Conservation (phyloP, 2,113 vertebrate species). For the Lates calcarifer region DNA sequence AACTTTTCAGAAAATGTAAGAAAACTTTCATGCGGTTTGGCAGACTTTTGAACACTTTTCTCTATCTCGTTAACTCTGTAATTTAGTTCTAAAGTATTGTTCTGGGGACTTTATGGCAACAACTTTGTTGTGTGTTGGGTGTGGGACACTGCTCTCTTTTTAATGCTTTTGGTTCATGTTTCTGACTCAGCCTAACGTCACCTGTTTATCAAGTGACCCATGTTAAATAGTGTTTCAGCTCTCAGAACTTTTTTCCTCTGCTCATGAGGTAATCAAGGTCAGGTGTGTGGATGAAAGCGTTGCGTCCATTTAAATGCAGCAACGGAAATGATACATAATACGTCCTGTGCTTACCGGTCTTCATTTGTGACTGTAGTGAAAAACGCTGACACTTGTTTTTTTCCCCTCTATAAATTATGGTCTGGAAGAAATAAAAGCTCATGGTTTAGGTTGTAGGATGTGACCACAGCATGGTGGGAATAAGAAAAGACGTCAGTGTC, state of each 20-base stretch:
- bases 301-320: not conserved
- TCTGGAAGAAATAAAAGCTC: not conserved
- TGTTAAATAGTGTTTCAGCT: conserved; percentile 2
- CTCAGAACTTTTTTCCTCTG: not conserved
- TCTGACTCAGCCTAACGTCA: conserved; percentile 43
- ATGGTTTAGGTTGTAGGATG: not conserved
- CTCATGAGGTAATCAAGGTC: not conserved
- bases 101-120: not conserved
- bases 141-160: conserved; percentile 38
- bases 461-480: not conserved
- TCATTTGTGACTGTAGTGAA: not conserved
- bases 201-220: conserved; percentile 58
- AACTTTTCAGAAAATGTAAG: conserved; percentile 72
- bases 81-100: not conserved
- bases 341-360: not conserved
- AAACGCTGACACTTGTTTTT: not conserved
- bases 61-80: not conserved
- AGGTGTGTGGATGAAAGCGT: conserved; percentile 8
- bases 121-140: conserved; percentile 24
- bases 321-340: conserved; percentile 29
- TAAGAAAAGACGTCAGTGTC: conserved; percentile 43
- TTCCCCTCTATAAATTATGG: not conserved
- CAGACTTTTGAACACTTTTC: not conserved
- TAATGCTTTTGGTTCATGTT: not conserved
- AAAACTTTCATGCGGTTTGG: not conserved